Evolutionary conservation across 2,797 vertebrate species (phyloP).

Genomic region (Schizothorax lantsangensis): DNA sequence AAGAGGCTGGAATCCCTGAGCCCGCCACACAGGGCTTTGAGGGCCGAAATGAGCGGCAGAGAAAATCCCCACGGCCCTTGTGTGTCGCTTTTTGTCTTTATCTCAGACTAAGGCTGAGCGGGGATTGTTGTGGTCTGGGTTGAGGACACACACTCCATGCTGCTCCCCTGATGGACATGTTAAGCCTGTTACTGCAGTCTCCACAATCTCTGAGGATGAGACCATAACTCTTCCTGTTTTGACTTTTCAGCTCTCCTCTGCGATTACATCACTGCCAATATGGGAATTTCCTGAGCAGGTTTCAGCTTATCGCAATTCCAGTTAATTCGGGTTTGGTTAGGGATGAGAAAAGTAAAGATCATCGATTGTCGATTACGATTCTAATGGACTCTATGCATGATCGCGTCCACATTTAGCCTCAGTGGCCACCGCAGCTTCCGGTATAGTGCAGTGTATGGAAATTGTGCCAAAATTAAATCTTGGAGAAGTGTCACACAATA

Average conservation of each 20-base stretch:
- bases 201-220: constrained; percentile 47
- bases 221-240: constrained; percentile 38
- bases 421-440: neutral
- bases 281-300: neutral
- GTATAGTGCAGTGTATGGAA: neutral
- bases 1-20: constrained; percentile 56
- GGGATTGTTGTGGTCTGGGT: constrained; percentile 53
- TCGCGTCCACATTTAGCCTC: neutral
- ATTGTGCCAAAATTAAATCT: neutral
- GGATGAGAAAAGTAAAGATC: neutral
- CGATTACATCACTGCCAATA: neutral
- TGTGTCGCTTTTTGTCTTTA: constrained; percentile 55
- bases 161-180: constrained; percentile 53
- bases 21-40: constrained; percentile 56
- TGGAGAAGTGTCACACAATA: neutral
- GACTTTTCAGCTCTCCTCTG: constrained; percentile 16
- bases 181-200: constrained; percentile 55
- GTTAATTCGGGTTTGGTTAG: neutral
- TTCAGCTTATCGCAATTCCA: neutral
- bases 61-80: constrained; percentile 62
- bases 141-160: constrained; percentile 52
- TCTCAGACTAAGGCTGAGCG: constrained; percentile 43
- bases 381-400: neutral
- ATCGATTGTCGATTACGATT: neutral
- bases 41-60: constrained; percentile 62